Percentiles rank a stretch among this genome's conserved stretches.
These are phyloP conservation scores for Mythimna vitellina DNA, from an alignment of 2,888 invertebrate genomes.

Conservation along the genomic window DNA sequence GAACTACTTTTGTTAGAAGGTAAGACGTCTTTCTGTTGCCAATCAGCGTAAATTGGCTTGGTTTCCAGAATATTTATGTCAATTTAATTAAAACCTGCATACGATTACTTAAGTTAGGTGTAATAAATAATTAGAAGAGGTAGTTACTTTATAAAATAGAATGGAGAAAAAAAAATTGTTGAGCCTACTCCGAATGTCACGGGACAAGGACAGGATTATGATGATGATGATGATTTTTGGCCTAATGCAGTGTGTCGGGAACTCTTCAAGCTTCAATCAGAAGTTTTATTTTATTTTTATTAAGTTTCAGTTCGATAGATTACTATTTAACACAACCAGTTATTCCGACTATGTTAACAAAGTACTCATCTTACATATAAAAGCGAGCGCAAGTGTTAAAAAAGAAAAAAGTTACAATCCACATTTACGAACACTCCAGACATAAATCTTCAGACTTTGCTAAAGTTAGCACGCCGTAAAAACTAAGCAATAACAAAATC, in stretches of 20 bases:
- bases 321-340: background rate
- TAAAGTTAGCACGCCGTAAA: constrained; percentile 52
- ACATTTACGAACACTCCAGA: constrained; percentile 33
- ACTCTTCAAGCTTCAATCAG: no score
- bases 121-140: no score
- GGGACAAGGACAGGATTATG: no score
- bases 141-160: no score
- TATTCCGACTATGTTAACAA: background rate
- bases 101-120: no score
- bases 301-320: no score
- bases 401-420: constrained; percentile 10
- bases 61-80: background rate
- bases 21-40: background rate
- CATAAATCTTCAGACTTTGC: constrained; percentile 45
- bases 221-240: no score
- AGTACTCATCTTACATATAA: background rate
- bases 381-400: background rate
- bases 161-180: no score
- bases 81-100: background rate
- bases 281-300: no score
- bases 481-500: constrained; percentile 45
- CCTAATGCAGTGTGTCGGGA: no score
- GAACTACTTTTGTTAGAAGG: background rate
- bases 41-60: background rate
- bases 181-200: no score